These are phyloP conservation scores for Lasiurus cinereus DNA, from an alignment of 2,113 vertebrate genomes.

Conservation along the genomic window DNA sequence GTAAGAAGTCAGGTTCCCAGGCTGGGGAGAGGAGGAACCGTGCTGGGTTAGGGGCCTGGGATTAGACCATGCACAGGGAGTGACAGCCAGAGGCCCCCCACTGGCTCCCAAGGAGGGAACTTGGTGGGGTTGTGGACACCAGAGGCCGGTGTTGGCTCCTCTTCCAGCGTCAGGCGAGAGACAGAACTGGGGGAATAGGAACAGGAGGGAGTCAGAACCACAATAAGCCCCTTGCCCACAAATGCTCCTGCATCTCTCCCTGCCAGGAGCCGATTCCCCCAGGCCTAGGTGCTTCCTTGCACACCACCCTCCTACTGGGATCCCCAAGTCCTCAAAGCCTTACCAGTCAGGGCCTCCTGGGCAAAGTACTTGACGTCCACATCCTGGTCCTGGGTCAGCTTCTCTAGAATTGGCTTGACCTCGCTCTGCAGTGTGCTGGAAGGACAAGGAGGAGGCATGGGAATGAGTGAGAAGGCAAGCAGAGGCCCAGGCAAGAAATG, in stretches of 20 bases:
- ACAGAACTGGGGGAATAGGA: conserved; percentile 80
- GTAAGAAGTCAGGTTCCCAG: conserved; percentile 5
- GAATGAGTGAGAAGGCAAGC: no score
- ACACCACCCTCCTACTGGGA: not conserved
- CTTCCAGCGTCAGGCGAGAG: conserved; percentile 84
- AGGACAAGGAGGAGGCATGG: not conserved
- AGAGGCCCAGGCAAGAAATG: not conserved
- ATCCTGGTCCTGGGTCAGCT: conserved; percentile 87
- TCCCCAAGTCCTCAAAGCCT: not conserved
- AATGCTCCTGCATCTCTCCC: not conserved
- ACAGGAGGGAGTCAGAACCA: not conserved
- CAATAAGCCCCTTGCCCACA: not conserved
- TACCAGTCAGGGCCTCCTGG: conserved; percentile 88
- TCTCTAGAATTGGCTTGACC: conserved; percentile 88
- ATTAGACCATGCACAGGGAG: conserved; percentile 80
- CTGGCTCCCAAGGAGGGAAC: not conserved
- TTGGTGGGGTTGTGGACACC: not conserved
- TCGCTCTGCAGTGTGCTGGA: conserved; percentile 86
- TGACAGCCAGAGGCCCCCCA: conserved; percentile 54
- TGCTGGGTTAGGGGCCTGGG: conserved; percentile 73
- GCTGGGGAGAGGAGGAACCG: conserved; percentile 59
- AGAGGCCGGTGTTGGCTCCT: conserved; percentile 54
- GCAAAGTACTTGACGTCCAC: conserved; percentile 89
- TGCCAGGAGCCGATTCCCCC: not conserved
- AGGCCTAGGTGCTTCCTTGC: not conserved